Conservation (phyloP, 2,113 vertebrate genomes). For the Orthonyx spaldingii region DNA sequence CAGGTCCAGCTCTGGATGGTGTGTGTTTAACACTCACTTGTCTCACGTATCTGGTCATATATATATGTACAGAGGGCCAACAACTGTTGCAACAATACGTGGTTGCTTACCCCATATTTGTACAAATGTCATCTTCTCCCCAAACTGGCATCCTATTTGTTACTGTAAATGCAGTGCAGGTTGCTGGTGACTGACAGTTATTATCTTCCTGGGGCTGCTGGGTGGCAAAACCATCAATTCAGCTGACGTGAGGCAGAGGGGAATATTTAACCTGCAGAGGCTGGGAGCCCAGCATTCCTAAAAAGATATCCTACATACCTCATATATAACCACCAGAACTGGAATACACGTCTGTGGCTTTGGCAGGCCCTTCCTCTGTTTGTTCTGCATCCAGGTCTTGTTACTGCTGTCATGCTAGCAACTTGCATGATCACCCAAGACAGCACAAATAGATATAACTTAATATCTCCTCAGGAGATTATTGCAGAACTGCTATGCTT, state of each 20-base stretch:
- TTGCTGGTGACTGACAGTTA: conserved; percentile 5
- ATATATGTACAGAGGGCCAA: neutral
- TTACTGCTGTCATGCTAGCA: neutral
- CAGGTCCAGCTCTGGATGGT: neutral
- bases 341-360: neutral
- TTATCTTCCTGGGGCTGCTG: neutral
- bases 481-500: neutral
- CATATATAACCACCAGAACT: neutral
- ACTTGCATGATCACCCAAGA: neutral
- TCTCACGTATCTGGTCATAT: fast-evolving
- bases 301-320: neutral
- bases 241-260: neutral
- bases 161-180: neutral
- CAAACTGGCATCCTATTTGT: neutral
- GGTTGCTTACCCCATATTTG: neutral
- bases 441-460: neutral
- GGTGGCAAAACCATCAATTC: conserved; percentile 8
- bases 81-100: neutral
- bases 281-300: neutral
- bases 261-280: neutral
- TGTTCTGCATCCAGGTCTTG: neutral
- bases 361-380: neutral
- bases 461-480: conserved; percentile 4
- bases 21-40: neutral
- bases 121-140: neutral